Conservation (phyloP, 2,113 vertebrate species). For the Pipa parva region DNA sequence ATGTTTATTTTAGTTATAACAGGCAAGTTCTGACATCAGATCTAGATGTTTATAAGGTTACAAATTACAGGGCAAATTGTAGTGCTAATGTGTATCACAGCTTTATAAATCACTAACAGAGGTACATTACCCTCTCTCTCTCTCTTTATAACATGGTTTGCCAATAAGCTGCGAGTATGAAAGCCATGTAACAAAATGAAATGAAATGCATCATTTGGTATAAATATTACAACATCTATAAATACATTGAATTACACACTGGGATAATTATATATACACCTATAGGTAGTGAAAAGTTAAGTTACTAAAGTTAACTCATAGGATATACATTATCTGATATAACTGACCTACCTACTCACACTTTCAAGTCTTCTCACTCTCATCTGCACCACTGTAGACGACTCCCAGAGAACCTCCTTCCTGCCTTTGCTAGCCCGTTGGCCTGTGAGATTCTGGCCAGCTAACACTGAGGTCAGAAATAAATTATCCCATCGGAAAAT, state of each 20-base stretch:
- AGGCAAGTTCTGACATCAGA: no score
- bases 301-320: fast-evolving
- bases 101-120: no score
- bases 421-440: slow-evolving; percentile 60
- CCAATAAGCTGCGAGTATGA: no score
- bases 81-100: no score
- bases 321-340: neutral
- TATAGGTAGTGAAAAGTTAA: neutral
- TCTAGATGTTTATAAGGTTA: no score
- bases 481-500: slow-evolving; percentile 68
- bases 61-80: no score
- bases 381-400: slow-evolving; percentile 58
- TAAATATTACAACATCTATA: neutral
- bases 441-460: slow-evolving; percentile 71
- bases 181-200: no score
- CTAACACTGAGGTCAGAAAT: slow-evolving; percentile 70
- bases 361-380: slow-evolving; percentile 60
- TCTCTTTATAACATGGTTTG: no score
- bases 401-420: slow-evolving; percentile 61
- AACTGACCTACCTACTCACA: slow-evolving; percentile 65
- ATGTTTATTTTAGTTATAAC: no score
- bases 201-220: neutral
- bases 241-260: no score
- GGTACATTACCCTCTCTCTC: no score
- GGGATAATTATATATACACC: no score